Evolutionary conservation across 2,797 vertebrate species (phyloP).

Genomic region (Bucorvus abyssinicus): DNA sequence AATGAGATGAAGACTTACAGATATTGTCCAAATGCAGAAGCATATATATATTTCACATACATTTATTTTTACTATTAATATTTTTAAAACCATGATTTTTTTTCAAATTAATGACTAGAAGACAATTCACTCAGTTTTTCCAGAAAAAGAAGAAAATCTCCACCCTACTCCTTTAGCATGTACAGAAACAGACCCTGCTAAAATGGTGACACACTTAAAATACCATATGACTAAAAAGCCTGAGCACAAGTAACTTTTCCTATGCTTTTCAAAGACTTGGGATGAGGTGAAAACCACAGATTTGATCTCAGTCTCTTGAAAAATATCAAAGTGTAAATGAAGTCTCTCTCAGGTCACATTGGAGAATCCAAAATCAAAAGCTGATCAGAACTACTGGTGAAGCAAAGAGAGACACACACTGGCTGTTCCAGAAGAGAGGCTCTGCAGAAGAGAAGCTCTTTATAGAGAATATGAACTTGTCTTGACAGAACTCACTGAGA

Average conservation of each 20-base stretch:
- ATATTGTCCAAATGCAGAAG: not conserved
- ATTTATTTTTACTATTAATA: not conserved
- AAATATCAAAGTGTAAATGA: not conserved
- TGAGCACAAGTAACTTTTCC: not conserved
- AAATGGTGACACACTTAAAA: not conserved
- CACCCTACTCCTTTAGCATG: not conserved
- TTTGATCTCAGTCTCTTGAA: not conserved
- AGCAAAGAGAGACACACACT: not conserved
- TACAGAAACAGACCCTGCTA: not conserved
- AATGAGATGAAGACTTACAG: not conserved
- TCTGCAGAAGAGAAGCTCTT: not conserved
- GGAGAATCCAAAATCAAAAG: not conserved
- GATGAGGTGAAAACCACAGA: not conserved
- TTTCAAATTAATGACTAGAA: not conserved
- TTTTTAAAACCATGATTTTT: not conserved
- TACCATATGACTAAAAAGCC: not conserved
- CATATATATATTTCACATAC: not conserved
- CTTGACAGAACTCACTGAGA: not conserved
- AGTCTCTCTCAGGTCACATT: not conserved
- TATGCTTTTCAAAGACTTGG: not conserved
- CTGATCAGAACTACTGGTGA: not conserved
- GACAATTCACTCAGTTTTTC: not conserved
- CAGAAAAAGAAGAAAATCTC: not conserved
- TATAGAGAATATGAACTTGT: not conserved
- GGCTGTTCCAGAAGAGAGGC: not conserved